A percentile compares a stretch with the other conserved stretches of the same genome.
phyloP scores from a whole-genome alignment of 2,797 vertebrate species.

The Halcyon badia region DNA sequence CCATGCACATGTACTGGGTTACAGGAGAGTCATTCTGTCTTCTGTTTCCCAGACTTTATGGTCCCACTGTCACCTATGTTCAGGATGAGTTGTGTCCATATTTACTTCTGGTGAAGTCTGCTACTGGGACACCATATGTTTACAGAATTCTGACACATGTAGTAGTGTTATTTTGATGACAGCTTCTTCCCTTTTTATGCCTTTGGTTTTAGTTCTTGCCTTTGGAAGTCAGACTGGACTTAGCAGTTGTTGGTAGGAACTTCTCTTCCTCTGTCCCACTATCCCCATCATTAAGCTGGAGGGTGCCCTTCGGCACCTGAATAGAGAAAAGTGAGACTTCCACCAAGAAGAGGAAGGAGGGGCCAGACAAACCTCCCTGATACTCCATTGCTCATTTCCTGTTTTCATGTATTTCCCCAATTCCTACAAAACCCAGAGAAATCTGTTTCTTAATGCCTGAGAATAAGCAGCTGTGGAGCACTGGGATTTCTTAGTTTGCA shows the following conservation, averaged over 20 bases:
- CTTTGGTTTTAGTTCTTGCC: neutral
- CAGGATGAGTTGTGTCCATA: neutral
- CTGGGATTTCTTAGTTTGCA: conserved; percentile 13
- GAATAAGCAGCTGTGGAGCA: neutral
- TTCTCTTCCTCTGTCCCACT: neutral
- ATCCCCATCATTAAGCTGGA: neutral
- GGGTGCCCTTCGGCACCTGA: neutral
- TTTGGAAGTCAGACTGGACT: neutral
- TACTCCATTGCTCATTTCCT: neutral
- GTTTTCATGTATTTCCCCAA: neutral
- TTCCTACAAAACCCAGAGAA: neutral
- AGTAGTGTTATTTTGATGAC: neutral
- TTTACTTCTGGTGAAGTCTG: conserved; percentile 1
- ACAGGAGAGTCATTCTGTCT: neutral
- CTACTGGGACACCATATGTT: neutral
- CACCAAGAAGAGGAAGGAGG: neutral
- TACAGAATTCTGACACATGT: neutral
- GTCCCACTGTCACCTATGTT: neutral
- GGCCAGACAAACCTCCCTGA: neutral
- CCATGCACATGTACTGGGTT: neutral
- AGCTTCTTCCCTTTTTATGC: neutral
- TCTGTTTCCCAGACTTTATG: neutral
- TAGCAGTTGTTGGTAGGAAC: neutral
- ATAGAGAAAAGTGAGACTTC: neutral
- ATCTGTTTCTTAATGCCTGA: neutral